A percentile compares a stretch with the other conserved stretches of the same genome.
Conservation (phyloP, 2,113 vertebrate genomes). For the Ceyx cyanopectus region DNA sequence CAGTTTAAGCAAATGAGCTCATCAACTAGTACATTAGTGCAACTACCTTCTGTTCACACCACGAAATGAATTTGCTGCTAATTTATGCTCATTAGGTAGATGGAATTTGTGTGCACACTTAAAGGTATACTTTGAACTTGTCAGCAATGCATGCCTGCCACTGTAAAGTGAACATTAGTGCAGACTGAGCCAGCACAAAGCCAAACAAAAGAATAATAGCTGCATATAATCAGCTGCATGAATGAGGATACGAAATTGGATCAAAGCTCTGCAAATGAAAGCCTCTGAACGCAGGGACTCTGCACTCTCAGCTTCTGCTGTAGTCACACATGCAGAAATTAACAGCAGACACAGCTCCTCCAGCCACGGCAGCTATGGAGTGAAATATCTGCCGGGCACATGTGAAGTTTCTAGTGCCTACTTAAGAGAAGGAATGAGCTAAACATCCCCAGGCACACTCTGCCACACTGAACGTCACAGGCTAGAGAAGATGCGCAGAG, state of each 20-base stretch:
- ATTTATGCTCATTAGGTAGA: neutral
- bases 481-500: neutral
- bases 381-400: neutral
- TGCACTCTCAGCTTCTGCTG: neutral
- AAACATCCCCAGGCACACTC: neutral
- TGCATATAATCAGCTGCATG: neutral
- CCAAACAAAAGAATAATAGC: constrained; percentile 33
- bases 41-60: neutral
- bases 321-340: constrained; percentile 17
- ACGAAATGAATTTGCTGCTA: neutral
- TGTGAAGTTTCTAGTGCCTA: neutral
- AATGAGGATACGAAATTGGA: constrained; percentile 21
- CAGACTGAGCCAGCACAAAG: neutral
- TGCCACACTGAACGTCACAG: accelerated
- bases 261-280: neutral
- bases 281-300: neutral
- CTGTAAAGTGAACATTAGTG: neutral
- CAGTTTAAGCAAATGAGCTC: neutral
- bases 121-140: constrained; percentile 7
- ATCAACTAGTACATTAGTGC: neutral
- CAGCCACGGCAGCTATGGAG: neutral
- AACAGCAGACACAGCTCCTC: neutral
- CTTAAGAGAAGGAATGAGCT: neutral
- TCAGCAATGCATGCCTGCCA: neutral
- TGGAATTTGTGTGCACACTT: neutral